A percentile compares a stretch with the other conserved stretches of the same genome.
Evolutionary conservation across 2,113 vertebrate genomes (phyloP).

Genomic region (Psittacus erithacus): DNA sequence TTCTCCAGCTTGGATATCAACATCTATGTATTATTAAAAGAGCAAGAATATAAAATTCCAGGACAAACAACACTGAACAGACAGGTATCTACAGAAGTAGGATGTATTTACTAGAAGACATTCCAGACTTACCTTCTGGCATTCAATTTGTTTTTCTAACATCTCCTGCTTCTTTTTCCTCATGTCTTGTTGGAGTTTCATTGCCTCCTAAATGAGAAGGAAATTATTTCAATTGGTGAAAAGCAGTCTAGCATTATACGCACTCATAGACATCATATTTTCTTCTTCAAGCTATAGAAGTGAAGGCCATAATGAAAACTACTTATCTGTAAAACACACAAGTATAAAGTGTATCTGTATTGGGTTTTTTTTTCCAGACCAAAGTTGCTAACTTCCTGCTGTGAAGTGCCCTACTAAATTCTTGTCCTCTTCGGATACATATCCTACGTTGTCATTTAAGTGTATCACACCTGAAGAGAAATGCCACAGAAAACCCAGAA

Average conservation of each 20-base stretch:
- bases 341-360: background rate
- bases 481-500: background rate
- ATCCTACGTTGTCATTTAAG: background rate
- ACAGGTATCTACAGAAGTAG: background rate
- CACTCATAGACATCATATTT: background rate
- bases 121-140: constrained; percentile 88
- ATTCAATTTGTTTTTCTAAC: constrained; percentile 95
- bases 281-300: background rate
- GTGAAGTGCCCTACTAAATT: background rate
- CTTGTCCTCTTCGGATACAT: background rate
- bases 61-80: background rate
- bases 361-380: background rate
- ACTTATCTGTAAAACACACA: background rate
- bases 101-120: background rate
- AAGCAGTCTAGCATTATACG: background rate
- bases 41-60: background rate
- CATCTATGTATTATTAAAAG: constrained; percentile 76
- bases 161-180: constrained; percentile 98
- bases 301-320: background rate
- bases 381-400: background rate
- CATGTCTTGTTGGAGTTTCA: constrained; percentile 98
- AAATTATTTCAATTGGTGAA: background rate
- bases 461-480: background rate
- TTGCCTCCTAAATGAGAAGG: constrained; percentile 82
- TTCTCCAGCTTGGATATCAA: constrained; percentile 96